These are phyloP conservation scores for Tipula vernalis DNA, from an alignment of 2,888 invertebrate genomes.

Conservation along the genomic window DNA sequence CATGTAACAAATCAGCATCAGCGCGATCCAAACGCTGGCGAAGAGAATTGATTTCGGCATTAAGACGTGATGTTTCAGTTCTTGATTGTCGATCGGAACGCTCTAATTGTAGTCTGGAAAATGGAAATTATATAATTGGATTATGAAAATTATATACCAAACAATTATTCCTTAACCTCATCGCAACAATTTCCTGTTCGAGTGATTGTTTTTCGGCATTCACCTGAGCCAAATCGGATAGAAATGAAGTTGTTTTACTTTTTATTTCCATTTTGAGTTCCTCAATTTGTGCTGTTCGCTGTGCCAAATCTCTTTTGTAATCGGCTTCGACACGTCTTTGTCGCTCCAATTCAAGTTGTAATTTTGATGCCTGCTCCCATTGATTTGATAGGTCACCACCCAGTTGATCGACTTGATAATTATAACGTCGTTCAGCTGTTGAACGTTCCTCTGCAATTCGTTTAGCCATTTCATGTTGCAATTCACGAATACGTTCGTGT, in stretches of 20 bases:
- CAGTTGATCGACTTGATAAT: constrained; percentile 63
- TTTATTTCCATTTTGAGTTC: constrained; percentile 69
- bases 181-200: constrained; percentile 65
- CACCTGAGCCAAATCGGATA: constrained; percentile 63
- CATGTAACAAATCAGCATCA: constrained; percentile 68
- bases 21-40: constrained; percentile 65
- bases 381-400: constrained; percentile 66
- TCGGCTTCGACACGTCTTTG: constrained; percentile 66
- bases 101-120: constrained; percentile 42
- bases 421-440: constrained; percentile 59
- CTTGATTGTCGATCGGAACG: constrained; percentile 61
- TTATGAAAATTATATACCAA: no score
- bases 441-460: constrained; percentile 58
- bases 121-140: constrained; percentile 18
- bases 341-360: constrained; percentile 66
- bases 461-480: constrained; percentile 61
- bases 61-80: constrained; percentile 60
- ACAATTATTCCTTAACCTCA: constrained; percentile 32
- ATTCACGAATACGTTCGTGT: constrained; percentile 59
- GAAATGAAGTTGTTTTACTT: constrained; percentile 52
- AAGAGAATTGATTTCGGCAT: constrained; percentile 60
- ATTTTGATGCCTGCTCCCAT: constrained; percentile 65
- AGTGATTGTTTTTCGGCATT: constrained; percentile 66
- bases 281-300: constrained; percentile 62
- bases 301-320: constrained; percentile 60